Evolutionary conservation across 2,113 vertebrate species (phyloP), one percentile per base, ranked within the genome.

Genomic region (Larimichthys polyactis): DNA sequence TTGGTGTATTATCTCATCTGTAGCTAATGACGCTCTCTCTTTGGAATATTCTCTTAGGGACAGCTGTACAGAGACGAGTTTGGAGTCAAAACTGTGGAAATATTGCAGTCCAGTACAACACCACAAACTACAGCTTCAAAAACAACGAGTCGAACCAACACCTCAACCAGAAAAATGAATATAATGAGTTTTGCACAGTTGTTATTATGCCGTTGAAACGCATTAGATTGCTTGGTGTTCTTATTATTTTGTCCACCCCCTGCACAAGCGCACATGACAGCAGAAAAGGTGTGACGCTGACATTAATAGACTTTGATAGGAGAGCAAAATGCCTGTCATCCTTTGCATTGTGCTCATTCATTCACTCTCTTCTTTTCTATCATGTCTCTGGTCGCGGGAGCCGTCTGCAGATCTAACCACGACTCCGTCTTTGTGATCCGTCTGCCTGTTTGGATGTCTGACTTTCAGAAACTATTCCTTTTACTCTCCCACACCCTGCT

Each of bases 391-490:
- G 58, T 59, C 27, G 66, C 24, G 36, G n/a, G 36, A 78, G 69
- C 67, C 57, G 78, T 85, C 78, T 82, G 81, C 71, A 84, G 69
- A 91, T 89, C 88, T 75, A 71, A 86, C 72, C 49, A 16, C 14
- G 44, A 65, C 73, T 80, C 63, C 19, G 64, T 75, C 87, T 85
- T 82, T 85, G 70, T 89, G 80, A 88, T 89, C 75, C 36, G 64
- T 59, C 48, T 80, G 76, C 67, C 57, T 88, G 29, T 87, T 81
- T 89, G 82, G 73, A 85, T 84, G 83, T 85, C 83, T 87, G 86
- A 78, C 83, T 92, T 85, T 91, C 46, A 90, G 60, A 91, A 87
- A 90, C 69, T 72, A 78, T 83, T 79, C 51, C 82, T 89, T 87
- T 78, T 79, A 77, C 76, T 89, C 72, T 80, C 74, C 59, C 77